Conservation (phyloP, 2,888 invertebrate genomes). For the Apodemia zela region DNA sequence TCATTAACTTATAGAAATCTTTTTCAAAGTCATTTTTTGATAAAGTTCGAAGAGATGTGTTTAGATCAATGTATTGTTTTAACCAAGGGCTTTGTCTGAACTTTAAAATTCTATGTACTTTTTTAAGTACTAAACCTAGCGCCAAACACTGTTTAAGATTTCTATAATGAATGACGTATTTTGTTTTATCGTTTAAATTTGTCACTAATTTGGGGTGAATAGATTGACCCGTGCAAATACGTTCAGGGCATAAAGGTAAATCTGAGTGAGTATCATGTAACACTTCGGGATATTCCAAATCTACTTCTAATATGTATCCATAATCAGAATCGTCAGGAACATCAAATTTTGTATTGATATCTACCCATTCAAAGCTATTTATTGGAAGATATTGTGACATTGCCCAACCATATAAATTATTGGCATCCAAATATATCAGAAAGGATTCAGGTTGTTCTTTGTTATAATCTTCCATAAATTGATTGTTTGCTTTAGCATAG, state of each 20-base stretch:
- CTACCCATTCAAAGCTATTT: conserved; percentile 11
- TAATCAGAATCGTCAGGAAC: neutral
- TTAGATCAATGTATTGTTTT: conserved; percentile 48
- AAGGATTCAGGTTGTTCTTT: conserved; percentile 4
- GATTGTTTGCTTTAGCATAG: conserved; percentile 22
- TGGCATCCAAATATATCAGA: conserved; percentile 15
- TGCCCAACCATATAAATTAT: conserved; percentile 19
- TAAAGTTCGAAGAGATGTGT: conserved; percentile 41
- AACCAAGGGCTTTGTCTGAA: conserved; percentile 50
- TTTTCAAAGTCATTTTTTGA: conserved; percentile 46
- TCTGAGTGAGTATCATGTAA: conserved; percentile 38
- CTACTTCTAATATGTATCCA: conserved; percentile 39
- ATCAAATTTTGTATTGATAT: conserved; percentile 5
- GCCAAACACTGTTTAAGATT: conserved; percentile 36
- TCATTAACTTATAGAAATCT: conserved; percentile 33
- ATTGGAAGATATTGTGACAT: conserved; percentile 18
- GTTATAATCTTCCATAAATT: conserved; percentile 17
- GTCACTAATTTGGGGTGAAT: conserved; percentile 27
- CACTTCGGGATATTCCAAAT: conserved; percentile 36
- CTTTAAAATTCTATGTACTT: conserved; percentile 41
- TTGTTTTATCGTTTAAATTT: conserved; percentile 29
- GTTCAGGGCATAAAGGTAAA: conserved; percentile 35
- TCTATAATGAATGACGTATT: conserved; percentile 33
- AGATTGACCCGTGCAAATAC: conserved; percentile 22
- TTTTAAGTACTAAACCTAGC: conserved; percentile 30